phyloP scores from a whole-genome alignment of 37 sponge, comb jelly and placozoan species.

The Geodia barretti region DNA sequence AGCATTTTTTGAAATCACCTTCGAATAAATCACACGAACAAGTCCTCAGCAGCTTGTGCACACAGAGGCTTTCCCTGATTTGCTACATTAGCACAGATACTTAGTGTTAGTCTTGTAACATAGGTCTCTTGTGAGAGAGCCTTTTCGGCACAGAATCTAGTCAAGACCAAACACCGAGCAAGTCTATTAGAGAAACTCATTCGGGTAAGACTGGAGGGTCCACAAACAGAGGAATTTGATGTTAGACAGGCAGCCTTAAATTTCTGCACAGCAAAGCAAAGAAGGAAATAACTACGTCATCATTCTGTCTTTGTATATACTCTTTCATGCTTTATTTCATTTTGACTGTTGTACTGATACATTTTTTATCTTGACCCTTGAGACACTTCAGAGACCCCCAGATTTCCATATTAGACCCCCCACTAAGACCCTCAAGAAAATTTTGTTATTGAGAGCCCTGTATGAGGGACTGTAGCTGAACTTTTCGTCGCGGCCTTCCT shows the following conservation, averaged over 20 bases:
- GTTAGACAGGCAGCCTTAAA: background rate
- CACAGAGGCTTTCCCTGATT: background rate
- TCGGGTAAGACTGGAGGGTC: background rate
- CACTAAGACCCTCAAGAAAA: background rate
- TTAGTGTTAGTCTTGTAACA: background rate
- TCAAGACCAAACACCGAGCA: background rate
- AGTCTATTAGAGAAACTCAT: background rate
- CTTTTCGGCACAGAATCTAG: background rate
- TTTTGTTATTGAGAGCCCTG: background rate
- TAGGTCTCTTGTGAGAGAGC: background rate
- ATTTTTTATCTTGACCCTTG: background rate
- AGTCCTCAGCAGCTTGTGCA: background rate
- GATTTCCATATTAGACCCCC: background rate
- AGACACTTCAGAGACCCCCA: too few species aligned
- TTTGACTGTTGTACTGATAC: background rate
- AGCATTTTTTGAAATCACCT: background rate
- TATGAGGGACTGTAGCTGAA: too few species aligned
- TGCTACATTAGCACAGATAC: background rate
- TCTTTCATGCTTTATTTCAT: background rate
- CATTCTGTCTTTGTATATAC: background rate
- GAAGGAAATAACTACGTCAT: background rate
- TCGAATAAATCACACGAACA: background rate
- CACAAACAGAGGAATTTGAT: background rate
- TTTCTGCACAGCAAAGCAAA: background rate
- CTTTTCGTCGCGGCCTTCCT: too few species aligned